A percentile compares a stretch with the other conserved stretches of the same genome.
Conservation (phyloP, 2,113 vertebrate genomes). For the Lynx canadensis region DNA sequence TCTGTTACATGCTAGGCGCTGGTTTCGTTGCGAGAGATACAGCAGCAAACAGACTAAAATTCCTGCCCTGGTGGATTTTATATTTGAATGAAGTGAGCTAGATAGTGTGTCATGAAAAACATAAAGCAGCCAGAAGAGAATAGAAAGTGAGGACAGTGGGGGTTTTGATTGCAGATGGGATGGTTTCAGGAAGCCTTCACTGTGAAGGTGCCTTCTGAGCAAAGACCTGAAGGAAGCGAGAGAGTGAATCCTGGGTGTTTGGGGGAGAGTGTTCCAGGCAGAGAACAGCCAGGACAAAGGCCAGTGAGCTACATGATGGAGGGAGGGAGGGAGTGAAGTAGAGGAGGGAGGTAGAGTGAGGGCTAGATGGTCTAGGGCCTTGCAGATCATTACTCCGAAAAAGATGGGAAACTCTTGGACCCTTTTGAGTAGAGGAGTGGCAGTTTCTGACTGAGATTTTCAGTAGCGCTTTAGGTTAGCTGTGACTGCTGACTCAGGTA, state of each 20-base stretch:
- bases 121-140: background rate
- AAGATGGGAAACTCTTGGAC: background rate
- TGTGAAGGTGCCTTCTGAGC: background rate
- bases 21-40: background rate
- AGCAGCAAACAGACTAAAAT: background rate
- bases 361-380: background rate
- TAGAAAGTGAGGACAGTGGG: background rate
- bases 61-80: background rate
- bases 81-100: background rate
- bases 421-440: background rate
- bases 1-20: background rate
- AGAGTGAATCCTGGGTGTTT: background rate
- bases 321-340: background rate
- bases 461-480: background rate
- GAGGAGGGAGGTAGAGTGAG: background rate
- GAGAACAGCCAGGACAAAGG: background rate
- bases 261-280: background rate
- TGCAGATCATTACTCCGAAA: background rate
- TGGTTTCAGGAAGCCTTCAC: background rate
- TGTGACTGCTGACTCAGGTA: no score
- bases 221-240: background rate
- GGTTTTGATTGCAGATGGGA: background rate
- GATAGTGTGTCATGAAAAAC: background rate
- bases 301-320: background rate
- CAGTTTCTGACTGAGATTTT: background rate